phyloP scores from a whole-genome alignment of 2,113 vertebrate genomes.

The Onychorhynchus coronatus region DNA sequence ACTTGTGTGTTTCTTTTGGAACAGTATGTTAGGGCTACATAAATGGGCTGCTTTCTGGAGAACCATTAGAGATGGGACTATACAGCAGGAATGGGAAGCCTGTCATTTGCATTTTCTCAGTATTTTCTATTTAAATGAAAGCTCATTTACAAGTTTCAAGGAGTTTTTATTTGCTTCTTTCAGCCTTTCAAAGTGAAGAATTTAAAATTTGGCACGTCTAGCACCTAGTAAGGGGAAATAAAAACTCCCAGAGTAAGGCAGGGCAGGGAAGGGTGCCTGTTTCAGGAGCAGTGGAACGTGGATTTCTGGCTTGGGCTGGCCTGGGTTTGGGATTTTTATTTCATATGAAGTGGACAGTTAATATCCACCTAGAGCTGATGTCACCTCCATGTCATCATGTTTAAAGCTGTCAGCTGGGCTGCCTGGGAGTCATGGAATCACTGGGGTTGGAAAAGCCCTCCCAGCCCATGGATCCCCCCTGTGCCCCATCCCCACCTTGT shows the following conservation, averaged over 20 bases:
- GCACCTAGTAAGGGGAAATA: not conserved
- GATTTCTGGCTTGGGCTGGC: not conserved
- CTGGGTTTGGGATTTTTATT: not conserved
- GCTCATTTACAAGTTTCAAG: not conserved
- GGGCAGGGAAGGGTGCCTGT: rapidly evolving
- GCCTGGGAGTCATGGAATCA: rapidly evolving
- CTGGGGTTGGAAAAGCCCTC: not conserved
- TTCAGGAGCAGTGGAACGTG: rapidly evolving
- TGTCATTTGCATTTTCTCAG: not conserved
- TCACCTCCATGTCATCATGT: not conserved
- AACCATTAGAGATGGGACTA: not conserved
- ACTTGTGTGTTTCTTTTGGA: not conserved
- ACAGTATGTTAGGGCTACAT: not conserved
- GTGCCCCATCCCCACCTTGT: rapidly evolving
- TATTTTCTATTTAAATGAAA: not conserved
- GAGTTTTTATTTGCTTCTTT: not conserved
- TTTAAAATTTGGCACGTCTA: rapidly evolving
- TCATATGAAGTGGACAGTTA: not conserved
- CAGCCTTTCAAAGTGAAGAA: not conserved
- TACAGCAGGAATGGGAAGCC: not conserved
- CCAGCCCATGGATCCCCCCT: not conserved
- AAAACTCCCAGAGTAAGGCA: not conserved
- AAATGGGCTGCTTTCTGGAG: not conserved
- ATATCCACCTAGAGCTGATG: not conserved
- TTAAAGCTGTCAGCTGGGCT: not conserved